Evolutionary conservation across 2,113 vertebrate species (phyloP).

Genomic region (Rhodinocichla rosea): DNA sequence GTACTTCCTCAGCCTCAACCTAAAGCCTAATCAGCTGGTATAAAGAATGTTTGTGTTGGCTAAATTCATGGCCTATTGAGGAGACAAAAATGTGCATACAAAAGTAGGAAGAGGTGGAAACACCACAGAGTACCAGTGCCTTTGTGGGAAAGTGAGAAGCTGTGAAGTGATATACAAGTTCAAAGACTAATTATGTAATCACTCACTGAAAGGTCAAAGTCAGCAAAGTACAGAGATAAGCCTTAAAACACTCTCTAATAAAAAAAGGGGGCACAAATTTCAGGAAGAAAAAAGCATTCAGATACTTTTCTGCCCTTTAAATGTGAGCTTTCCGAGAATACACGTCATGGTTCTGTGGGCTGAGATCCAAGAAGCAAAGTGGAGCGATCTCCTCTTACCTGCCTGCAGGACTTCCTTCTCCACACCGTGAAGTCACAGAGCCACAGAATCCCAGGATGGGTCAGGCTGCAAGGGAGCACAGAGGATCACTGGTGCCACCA

Average conservation of each 20-base stretch:
- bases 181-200: slow-evolving; percentile 55
- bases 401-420: not conserved
- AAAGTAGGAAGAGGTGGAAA: slow-evolving; percentile 75
- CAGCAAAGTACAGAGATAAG: slow-evolving; percentile 56
- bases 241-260: slow-evolving; percentile 17
- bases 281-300: slow-evolving; percentile 8
- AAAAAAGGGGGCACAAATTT: slow-evolving; percentile 9
- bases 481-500: not conserved
- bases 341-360: accelerated
- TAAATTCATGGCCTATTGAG: not conserved
- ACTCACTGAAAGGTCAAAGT: slow-evolving; percentile 65
- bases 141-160: slow-evolving; percentile 61
- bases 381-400: not conserved
- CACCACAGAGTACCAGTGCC: slow-evolving; percentile 11
- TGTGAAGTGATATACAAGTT: slow-evolving; percentile 44
- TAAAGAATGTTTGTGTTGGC: slow-evolving; percentile 63
- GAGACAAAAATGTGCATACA: slow-evolving; percentile 49
- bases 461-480: not conserved
- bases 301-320: slow-evolving; percentile 35
- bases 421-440: not conserved
- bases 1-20: slow-evolving; percentile 37
- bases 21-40: slow-evolving; percentile 49
- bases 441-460: not conserved
- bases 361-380: not conserved
- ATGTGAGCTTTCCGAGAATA: not conserved